These are phyloP conservation scores for Drosophila nigromelanica DNA, from an alignment of 1,140 invertebrate genomes.

Conservation along the genomic window DNA sequence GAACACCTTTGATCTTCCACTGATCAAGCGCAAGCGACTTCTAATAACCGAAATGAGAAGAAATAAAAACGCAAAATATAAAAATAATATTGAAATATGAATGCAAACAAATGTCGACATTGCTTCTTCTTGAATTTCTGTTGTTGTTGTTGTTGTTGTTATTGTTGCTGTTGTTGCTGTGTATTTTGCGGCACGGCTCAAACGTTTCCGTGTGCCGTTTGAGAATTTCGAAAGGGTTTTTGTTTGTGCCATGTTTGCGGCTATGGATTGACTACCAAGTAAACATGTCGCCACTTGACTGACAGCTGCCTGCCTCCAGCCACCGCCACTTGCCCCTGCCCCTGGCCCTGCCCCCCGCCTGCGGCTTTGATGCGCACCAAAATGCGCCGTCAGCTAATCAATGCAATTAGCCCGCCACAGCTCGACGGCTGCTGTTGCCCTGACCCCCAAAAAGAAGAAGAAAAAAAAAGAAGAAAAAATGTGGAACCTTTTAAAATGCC, in stretches of 20 bases:
- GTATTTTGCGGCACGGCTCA: slow-evolving; percentile 52
- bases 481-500: slow-evolving; percentile 82
- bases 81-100: slow-evolving; percentile 79
- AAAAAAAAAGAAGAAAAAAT: slow-evolving; percentile 33
- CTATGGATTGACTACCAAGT: slow-evolving; percentile 58
- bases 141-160: slow-evolving; percentile 16
- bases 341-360: slow-evolving; percentile 6
- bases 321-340: neutral
- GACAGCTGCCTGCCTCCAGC: slow-evolving; percentile 71
- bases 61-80: slow-evolving; percentile 5
- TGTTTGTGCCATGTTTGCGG: slow-evolving; percentile 24
- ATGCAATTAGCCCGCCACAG: slow-evolving; percentile 73
- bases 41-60: slow-evolving; percentile 44
- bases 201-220: slow-evolving; percentile 34
- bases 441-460: slow-evolving; percentile 59
- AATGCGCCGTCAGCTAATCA: slow-evolving; percentile 80
- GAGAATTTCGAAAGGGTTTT: slow-evolving; percentile 46
- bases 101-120: slow-evolving; percentile 69
- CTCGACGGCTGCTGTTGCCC: slow-evolving; percentile 11
- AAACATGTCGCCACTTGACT: slow-evolving; percentile 80
- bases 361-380: slow-evolving; percentile 74
- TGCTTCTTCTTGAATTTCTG: slow-evolving; percentile 18
- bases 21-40: slow-evolving; percentile 51
- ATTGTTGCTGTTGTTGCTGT: slow-evolving; percentile 37
- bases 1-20: slow-evolving; percentile 45